A percentile compares a stretch with the other conserved stretches of the same genome.
These are phyloP conservation scores for Staurois parvus DNA, from an alignment of 2,797 vertebrate genomes.

Conservation along the genomic window DNA sequence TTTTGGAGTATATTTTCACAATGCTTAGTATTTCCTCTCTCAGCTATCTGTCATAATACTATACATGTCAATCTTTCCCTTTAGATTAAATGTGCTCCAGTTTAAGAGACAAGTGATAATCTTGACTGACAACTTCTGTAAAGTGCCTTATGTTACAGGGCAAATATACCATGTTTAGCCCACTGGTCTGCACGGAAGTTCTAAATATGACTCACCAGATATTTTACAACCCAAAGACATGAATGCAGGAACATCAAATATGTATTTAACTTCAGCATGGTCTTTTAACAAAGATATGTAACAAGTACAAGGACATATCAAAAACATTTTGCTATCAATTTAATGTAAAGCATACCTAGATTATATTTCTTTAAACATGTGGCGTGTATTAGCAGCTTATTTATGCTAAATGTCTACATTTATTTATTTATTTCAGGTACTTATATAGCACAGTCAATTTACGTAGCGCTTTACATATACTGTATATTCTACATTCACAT, in stretches of 20 bases:
- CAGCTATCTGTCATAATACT: constrained; percentile 12
- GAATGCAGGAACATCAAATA: background rate
- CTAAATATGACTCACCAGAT: background rate
- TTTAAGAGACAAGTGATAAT: background rate
- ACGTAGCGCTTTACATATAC: no score
- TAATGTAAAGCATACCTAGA: no score
- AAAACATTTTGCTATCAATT: no score
- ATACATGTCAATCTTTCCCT: constrained; percentile 12
- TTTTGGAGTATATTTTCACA: background rate
- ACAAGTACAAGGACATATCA: no score
- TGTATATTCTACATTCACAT: no score
- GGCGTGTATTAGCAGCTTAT: no score
- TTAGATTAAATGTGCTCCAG: background rate
- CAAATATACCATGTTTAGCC: constrained; percentile 4
- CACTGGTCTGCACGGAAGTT: background rate
- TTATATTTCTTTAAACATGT: no score
- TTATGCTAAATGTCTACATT: no score
- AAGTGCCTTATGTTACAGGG: constrained; percentile 1
- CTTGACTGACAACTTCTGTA: constrained; percentile 19
- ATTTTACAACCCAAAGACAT: background rate
- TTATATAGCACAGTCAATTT: no score
- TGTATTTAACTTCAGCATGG: background rate
- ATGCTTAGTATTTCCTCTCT: constrained; percentile 3
- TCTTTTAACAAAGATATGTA: no score
- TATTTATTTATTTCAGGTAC: no score